Evolutionary conservation across 2,888 invertebrate genomes (phyloP).

Genomic region (Synergus laeviventris): DNA sequence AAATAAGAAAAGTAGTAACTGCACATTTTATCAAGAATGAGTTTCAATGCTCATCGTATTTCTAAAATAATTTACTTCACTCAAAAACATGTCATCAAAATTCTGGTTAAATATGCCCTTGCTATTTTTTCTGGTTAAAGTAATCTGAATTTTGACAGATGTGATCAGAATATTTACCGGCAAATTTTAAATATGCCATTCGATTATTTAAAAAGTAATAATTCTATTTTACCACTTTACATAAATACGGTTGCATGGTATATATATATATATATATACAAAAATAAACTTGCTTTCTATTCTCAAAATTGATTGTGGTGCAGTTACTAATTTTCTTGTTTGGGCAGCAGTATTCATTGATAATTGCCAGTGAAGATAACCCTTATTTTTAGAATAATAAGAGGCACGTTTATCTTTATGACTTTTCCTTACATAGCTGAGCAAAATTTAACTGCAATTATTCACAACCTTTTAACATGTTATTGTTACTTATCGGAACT

Average conservation of each 20-base stretch:
- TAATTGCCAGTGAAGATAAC: too few species aligned
- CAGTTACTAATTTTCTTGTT: not conserved
- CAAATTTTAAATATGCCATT: not conserved
- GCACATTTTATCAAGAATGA: too few species aligned
- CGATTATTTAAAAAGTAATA: not conserved
- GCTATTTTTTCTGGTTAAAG: too few species aligned
- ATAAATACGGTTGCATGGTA: not conserved
- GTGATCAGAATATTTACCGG: too few species aligned
- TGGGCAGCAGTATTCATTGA: too few species aligned
- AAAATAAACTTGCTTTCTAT: not conserved
- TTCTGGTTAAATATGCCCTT: too few species aligned
- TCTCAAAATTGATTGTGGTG: not conserved
- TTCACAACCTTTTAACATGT: not conserved
- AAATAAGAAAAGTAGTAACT: too few species aligned
- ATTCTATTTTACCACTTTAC: not conserved
- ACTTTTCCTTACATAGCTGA: not conserved
- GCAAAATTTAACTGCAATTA: not conserved
- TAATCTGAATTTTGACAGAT: too few species aligned
- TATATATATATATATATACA: too few species aligned
- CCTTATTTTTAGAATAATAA: not conserved
- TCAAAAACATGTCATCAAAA: too few species aligned
- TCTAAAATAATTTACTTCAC: too few species aligned
- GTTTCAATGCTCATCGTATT: too few species aligned
- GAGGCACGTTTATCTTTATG: not conserved
- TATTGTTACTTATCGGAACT: not conserved